These are phyloP conservation scores for Archaeoteleia sp. DNA, from an alignment of 2,888 invertebrate species.

Conservation along the genomic window DNA sequence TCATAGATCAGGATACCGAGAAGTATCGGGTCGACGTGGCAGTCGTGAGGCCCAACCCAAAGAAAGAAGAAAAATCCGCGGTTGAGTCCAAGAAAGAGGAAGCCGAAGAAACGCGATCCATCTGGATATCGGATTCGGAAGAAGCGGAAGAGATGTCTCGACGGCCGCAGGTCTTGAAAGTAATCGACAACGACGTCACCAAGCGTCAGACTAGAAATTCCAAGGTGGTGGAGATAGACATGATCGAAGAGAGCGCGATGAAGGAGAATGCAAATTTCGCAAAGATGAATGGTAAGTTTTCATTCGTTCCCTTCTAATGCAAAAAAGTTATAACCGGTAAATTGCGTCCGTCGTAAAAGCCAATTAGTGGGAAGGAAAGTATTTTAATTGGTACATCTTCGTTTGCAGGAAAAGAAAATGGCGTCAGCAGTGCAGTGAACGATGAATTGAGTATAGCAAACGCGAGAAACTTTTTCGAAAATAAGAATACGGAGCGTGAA, in stretches of 20 bases:
- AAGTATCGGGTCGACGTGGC: slow-evolving; percentile 51
- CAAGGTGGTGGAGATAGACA: slow-evolving; percentile 23
- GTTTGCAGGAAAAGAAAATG: slow-evolving; percentile 37
- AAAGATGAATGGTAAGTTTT: neutral
- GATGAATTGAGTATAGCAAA: slow-evolving; percentile 57
- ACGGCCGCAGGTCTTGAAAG: slow-evolving; percentile 71
- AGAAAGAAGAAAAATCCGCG: slow-evolving; percentile 11
- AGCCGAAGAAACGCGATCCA: slow-evolving; percentile 66
- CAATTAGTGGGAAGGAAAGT: too few species aligned
- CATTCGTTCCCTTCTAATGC: too few species aligned
- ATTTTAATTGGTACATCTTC: too few species aligned
- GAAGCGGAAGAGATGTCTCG: slow-evolving; percentile 71
- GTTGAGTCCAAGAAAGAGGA: slow-evolving; percentile 59
- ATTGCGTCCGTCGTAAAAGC: too few species aligned
- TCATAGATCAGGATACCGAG: slow-evolving; percentile 10
- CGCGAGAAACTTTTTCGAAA: slow-evolving; percentile 65
- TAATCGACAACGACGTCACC: slow-evolving; percentile 71
- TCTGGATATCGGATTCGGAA: slow-evolving; percentile 58
- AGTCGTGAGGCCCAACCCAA: slow-evolving; percentile 37
- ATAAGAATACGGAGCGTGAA: slow-evolving; percentile 56
- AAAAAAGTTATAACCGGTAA: too few species aligned
- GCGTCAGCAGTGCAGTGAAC: slow-evolving; percentile 24
- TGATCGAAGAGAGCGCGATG: slow-evolving; percentile 14
- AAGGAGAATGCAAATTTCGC: slow-evolving; percentile 7
- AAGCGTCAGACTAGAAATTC: slow-evolving; percentile 46